These are phyloP conservation scores for Brevimyrus niger DNA, from an alignment of 2,113 vertebrate genomes.

Conservation along the genomic window DNA sequence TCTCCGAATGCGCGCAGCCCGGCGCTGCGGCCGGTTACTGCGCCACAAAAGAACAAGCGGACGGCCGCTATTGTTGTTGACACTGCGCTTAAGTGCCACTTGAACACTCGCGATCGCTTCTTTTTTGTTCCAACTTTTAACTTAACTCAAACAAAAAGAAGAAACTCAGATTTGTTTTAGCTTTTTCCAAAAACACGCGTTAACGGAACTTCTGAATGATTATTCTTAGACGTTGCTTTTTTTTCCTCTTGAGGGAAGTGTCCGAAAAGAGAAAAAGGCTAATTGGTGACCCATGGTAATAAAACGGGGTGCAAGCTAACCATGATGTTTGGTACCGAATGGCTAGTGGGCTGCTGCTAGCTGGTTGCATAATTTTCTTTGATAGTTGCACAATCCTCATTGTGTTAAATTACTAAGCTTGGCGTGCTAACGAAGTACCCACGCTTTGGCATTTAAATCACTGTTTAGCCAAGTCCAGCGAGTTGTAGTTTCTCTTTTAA, in stretches of 20 bases:
- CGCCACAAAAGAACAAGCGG: conserved; percentile 51
- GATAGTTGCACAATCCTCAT: background rate
- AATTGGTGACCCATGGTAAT: background rate
- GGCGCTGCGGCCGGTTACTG: conserved; percentile 43
- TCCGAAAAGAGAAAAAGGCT: background rate
- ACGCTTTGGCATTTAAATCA: background rate
- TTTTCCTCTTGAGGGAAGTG: background rate
- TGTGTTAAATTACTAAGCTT: background rate
- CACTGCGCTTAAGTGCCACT: conserved; percentile 6
- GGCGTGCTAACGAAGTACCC: background rate
- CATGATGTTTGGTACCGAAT: background rate
- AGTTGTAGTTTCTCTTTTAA: background rate
- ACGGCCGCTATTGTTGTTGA: conserved; percentile 39
- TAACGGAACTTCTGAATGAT: background rate
- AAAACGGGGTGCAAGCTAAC: background rate
- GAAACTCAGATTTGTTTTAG: background rate
- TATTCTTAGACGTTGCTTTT: background rate
- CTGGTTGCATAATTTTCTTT: background rate
- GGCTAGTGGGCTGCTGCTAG: background rate
- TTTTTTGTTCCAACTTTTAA: background rate
- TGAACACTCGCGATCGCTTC: background rate
- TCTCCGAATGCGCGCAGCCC: conserved; percentile 34
- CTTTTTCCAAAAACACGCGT: background rate
- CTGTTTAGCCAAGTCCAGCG: background rate
- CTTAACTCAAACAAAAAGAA: background rate